Conservation (phyloP, 2,888 invertebrate species). For the Dryomyza anilis region DNA sequence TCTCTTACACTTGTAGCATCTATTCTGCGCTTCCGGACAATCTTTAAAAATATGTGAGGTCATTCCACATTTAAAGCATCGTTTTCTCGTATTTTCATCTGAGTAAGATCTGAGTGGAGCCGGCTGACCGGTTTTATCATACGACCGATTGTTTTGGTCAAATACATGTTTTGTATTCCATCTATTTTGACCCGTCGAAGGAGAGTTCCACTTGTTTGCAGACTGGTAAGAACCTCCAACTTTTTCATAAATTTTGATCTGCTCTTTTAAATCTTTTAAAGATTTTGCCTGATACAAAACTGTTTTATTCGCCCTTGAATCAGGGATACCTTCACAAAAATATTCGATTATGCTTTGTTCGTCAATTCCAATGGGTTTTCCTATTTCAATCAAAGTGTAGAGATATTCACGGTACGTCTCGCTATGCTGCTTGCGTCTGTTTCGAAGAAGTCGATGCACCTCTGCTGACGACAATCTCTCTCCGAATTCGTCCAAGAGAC, state of each 20-base stretch:
- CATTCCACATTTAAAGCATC: no score
- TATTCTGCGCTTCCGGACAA: no score
- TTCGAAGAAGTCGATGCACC: slow-evolving; percentile 7
- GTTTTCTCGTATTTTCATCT: no score
- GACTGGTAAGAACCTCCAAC: background rate
- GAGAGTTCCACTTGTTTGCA: no score
- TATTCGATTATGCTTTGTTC: slow-evolving; percentile 18
- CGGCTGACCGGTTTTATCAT: no score
- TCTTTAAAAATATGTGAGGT: no score
- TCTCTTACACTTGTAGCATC: no score
- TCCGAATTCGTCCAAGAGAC: slow-evolving; percentile 21
- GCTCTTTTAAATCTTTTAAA: background rate
- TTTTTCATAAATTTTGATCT: slow-evolving; percentile 10
- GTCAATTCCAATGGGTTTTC: slow-evolving; percentile 7
- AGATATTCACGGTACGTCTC: background rate
- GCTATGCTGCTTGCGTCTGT: background rate
- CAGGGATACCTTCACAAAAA: slow-evolving; percentile 18
- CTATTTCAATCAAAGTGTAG: background rate
- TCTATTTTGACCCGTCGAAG: no score
- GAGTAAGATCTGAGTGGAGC: no score
- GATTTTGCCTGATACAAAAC: slow-evolving; percentile 3
- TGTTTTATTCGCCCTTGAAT: slow-evolving; percentile 7
- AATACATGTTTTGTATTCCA: no score
- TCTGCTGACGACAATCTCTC: background rate
- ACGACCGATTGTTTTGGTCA: no score